Evolutionary conservation across 2,113 vertebrate genomes (phyloP), one percentile per base, ranked within the genome.

Genomic region (Phalacrocorax carbo): DNA sequence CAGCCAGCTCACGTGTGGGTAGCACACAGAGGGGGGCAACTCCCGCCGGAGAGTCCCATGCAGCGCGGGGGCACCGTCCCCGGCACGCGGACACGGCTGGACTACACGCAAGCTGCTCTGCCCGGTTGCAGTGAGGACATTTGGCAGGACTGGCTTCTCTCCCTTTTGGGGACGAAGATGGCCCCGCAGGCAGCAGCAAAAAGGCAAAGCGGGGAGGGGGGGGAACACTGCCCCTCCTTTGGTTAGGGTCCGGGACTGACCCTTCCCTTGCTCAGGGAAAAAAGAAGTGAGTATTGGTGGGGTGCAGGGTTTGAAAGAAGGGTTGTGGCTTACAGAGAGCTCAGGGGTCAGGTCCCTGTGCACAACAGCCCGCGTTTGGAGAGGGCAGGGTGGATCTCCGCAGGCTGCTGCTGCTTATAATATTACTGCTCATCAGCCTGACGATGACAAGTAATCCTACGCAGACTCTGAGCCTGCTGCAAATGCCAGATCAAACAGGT

Each of bases 71-170:
- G 11, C 78, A 91, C 60, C 52, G 46, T 68, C 54, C 49, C 54
- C 5, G 0, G n/a, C 15, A 12, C 1, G 0, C 40, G 11, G 32
- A 16, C 1, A 2, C 1, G 5, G 44, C 52, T 23, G 23, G 27
- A 29, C 15, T 5, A 10, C 13, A 0, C 5, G 22, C 20, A n/a
- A 19, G 34, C 10, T 9, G 7, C 32, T 85, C 44, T 36, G 42
- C 36, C 10, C 22, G 54, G 23, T 30, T 38, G 36, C 32, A 40
- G 5, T 5, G 30, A 19, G n/a, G 23, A 48, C 13, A 2, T 19
- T 75, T n/a, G 27, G 32, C 36, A 58, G 66, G 54, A 27, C 36
- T 9, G 46, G 42, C 34, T 68, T 25, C 51, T 48, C 71, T 34
- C 40, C 46, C 36, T 30, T 44, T 16, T 20, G 6, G 29, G 38